Evolutionary conservation across 2,797 vertebrate genomes (phyloP).

Genomic region (Phoeniculus purpureus): DNA sequence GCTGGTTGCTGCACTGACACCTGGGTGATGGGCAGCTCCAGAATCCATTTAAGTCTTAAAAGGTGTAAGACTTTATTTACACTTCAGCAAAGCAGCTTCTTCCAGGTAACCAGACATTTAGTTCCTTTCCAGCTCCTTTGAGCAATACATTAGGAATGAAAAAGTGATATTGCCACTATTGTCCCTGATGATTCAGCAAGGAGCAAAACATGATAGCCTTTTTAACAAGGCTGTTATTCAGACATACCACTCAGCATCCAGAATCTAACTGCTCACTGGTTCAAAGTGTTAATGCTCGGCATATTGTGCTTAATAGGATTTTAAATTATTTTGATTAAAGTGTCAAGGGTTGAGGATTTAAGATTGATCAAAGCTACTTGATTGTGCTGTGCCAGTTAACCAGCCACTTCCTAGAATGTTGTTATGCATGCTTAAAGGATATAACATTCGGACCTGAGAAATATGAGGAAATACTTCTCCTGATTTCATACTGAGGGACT

Average conservation of each 20-base stretch:
- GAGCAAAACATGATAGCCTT: constrained; percentile 40
- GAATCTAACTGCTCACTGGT: constrained; percentile 50
- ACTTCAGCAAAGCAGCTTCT: background rate
- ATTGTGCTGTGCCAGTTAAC: constrained; percentile 53
- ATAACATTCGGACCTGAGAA: constrained; percentile 29
- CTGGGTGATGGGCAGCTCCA: background rate
- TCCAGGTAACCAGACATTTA: background rate
- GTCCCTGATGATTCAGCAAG: constrained; percentile 64
- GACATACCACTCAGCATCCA: background rate
- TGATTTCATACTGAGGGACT: constrained; percentile 2
- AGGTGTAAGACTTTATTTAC: background rate
- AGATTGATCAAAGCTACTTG: constrained; percentile 73
- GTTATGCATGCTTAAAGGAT: constrained; percentile 50
- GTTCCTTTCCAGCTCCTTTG: constrained; percentile 32
- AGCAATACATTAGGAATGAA: constrained; percentile 6
- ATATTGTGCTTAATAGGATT: constrained; percentile 79
- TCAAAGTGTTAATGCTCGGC: constrained; percentile 71
- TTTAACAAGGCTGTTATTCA: constrained; percentile 52
- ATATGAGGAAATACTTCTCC: constrained; percentile 26
- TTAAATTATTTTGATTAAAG: constrained; percentile 84
- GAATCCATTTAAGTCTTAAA: background rate
- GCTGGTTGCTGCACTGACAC: background rate
- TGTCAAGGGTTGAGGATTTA: constrained; percentile 76
- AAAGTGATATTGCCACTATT: background rate
- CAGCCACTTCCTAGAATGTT: constrained; percentile 54